A percentile compares a stretch with the other conserved stretches of the same genome.
Evolutionary conservation across 2,113 vertebrate species (phyloP).

Genomic region (Hyaena hyaena): DNA sequence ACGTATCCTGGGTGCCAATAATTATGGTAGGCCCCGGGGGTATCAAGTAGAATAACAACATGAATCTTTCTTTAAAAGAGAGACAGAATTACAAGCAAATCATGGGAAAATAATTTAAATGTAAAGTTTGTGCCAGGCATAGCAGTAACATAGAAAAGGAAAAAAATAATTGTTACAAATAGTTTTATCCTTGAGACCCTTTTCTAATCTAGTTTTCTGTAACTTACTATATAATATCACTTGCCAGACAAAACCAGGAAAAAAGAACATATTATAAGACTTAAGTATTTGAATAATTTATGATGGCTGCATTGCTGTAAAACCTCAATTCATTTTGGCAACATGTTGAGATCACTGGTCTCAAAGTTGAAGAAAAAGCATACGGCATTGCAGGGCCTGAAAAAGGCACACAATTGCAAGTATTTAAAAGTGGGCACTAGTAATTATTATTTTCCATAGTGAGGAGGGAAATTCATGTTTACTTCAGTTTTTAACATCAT

Average conservation of each 20-base stretch:
- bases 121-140: not conserved
- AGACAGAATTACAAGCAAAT: not conserved
- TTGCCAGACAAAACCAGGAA: not conserved
- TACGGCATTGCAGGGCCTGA: not conserved
- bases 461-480: not conserved
- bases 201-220: constrained; percentile 27
- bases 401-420: not conserved
- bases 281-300: constrained; percentile 12
- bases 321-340: constrained; percentile 48
- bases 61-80: not conserved
- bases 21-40: not conserved
- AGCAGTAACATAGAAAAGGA: not conserved
- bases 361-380: constrained; percentile 5
- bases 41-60: not conserved
- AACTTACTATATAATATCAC: constrained; percentile 16
- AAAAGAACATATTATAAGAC: constrained; percentile 35
- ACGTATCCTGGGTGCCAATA: not conserved
- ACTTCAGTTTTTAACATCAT: not conserved
- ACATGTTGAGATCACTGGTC: not conserved
- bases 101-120: not conserved
- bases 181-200: constrained; percentile 16
- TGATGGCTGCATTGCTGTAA: constrained; percentile 22
- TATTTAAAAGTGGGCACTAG: not conserved
- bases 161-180: not conserved
- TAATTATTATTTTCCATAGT: not conserved